A percentile compares a stretch with the other conserved stretches of the same genome.
phyloP scores from a whole-genome alignment of 2,888 invertebrate genomes.

The Parelbella ahira region DNA sequence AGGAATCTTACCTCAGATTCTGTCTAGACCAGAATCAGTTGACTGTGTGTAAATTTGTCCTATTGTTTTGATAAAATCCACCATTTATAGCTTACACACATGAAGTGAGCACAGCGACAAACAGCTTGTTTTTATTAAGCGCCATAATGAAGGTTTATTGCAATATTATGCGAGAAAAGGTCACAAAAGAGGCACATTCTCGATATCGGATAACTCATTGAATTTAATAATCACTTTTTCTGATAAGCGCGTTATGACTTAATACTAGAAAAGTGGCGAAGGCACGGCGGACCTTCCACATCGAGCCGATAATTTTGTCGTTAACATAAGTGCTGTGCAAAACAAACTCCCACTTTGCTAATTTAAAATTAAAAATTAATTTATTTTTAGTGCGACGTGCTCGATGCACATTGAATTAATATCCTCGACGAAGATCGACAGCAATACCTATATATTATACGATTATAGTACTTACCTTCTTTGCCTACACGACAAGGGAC shows the following conservation, averaged over 20 bases:
- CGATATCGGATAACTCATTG: constrained; percentile 25
- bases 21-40: no score
- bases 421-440: no score
- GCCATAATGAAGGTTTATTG: constrained; percentile 29
- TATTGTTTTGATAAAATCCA: no score
- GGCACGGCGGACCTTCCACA: not conserved
- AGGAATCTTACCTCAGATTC: no score
- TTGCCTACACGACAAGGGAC: no score
- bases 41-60: no score
- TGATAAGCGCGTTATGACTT: constrained; percentile 23
- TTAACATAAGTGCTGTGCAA: constrained; percentile 29
- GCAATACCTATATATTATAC: no score
- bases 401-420: no score
- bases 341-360: constrained; percentile 12
- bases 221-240: constrained; percentile 28
- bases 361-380: constrained; percentile 12
- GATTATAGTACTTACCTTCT: no score
- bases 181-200: constrained; percentile 26
- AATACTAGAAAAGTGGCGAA: constrained; percentile 21
- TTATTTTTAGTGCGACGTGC: no score
- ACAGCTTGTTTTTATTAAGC: constrained; percentile 29
- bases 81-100: no score
- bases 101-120: no score
- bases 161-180: constrained; percentile 31
- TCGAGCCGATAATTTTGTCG: constrained; percentile 28